phyloP scores from a whole-genome alignment of 2,888 invertebrate genomes.

The Biston betularia region DNA sequence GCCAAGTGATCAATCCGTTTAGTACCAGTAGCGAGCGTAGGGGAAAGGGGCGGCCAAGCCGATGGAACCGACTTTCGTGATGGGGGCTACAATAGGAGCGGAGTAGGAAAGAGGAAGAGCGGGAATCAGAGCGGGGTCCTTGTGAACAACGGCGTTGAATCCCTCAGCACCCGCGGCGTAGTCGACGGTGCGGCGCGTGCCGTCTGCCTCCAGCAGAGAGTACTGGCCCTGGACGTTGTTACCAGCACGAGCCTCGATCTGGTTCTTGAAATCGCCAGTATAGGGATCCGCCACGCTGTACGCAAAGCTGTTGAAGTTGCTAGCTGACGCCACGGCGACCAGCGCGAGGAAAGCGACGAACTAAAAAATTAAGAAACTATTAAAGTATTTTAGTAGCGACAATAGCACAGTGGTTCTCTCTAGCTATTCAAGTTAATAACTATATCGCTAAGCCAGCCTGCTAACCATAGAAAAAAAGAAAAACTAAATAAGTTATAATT shows the following conservation, averaged over 20 bases:
- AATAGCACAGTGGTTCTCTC: no score
- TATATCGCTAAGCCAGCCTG: no score
- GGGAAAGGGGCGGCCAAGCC: slow-evolving; percentile 50
- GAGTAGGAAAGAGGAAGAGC: slow-evolving; percentile 48
- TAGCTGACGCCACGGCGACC: slow-evolving; percentile 57
- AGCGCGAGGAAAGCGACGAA: slow-evolving; percentile 68
- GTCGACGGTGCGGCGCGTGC: slow-evolving; percentile 83
- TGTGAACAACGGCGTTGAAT: slow-evolving; percentile 85
- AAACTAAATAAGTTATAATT: no score
- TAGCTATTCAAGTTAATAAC: no score
- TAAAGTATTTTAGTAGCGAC: not conserved
- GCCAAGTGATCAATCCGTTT: slow-evolving; percentile 37
- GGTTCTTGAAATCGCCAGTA: slow-evolving; percentile 86
- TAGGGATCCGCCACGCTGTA: slow-evolving; percentile 85
- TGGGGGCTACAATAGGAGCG: slow-evolving; percentile 27
- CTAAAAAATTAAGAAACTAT: slow-evolving; percentile 49
- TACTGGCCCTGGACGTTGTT: slow-evolving; percentile 84
- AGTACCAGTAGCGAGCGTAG: slow-evolving; percentile 56
- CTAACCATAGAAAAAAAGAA: no score
- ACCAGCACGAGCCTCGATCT: slow-evolving; percentile 80
- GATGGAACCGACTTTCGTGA: slow-evolving; percentile 42
- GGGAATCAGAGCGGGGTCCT: slow-evolving; percentile 74
- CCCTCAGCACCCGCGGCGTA: slow-evolving; percentile 82
- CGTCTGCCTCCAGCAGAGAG: slow-evolving; percentile 83
- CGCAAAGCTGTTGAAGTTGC: slow-evolving; percentile 76